Evolutionary conservation across 2,113 vertebrate genomes (phyloP).

Genomic region (Nothoprocta pentlandii): DNA sequence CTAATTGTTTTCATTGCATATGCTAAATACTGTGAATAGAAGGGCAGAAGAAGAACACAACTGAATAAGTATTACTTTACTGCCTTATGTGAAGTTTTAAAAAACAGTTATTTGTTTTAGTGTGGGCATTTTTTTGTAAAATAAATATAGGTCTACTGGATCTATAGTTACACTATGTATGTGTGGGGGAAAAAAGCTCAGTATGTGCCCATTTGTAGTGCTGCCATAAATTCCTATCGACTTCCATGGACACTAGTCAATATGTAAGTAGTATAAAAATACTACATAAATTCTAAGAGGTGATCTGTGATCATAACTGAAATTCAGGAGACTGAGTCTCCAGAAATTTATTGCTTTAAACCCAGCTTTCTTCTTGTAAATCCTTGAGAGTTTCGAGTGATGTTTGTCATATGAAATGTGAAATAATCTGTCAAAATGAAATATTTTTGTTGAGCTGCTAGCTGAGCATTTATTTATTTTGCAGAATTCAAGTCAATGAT

Average conservation of each 20-base stretch:
- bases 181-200: background rate
- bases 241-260: background rate
- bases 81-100: background rate
- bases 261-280: background rate
- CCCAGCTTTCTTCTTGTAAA: background rate
- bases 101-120: accelerated
- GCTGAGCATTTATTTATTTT: conserved; percentile 46
- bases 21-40: background rate
- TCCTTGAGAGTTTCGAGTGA: background rate
- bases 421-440: background rate
- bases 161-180: background rate
- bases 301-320: background rate
- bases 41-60: background rate
- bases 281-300: background rate
- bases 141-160: background rate
- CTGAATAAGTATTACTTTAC: background rate
- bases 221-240: background rate
- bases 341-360: background rate
- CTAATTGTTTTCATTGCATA: background rate
- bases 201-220: background rate
- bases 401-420: background rate
- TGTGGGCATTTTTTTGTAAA: background rate
- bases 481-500: conserved; percentile 92
- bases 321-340: background rate
- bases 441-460: background rate